Evolutionary conservation across 2,888 invertebrate genomes (phyloP).

Genomic region (Plebejus melissa): DNA sequence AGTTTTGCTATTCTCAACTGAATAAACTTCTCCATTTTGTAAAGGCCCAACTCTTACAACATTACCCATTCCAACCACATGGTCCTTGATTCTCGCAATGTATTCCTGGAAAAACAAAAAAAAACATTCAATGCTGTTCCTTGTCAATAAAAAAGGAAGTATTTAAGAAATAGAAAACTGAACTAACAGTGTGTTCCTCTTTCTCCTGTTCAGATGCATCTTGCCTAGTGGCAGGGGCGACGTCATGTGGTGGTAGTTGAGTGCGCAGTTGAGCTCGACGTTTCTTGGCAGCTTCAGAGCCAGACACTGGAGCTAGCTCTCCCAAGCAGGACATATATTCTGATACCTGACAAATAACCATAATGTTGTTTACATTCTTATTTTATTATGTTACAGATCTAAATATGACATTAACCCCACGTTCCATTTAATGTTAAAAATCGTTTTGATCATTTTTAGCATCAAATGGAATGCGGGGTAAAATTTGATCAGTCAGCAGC

Average conservation of each 20-base stretch:
- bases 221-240: slow-evolving; percentile 75
- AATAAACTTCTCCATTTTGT: slow-evolving; percentile 68
- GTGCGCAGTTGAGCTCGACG: slow-evolving; percentile 90
- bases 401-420: not conserved
- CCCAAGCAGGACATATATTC: slow-evolving; percentile 85
- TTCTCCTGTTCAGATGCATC: slow-evolving; percentile 75
- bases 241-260: slow-evolving; percentile 91
- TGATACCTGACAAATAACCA: slow-evolving; percentile 55
- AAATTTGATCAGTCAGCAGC: not conserved
- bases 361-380: not conserved
- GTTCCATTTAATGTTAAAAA: too few species aligned
- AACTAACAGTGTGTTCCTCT: slow-evolving; percentile 64
- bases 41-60: slow-evolving; percentile 81
- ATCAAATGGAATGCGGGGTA: too few species aligned
- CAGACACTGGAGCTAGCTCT: slow-evolving; percentile 87
- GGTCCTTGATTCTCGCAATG: slow-evolving; percentile 80
- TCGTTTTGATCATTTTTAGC: too few species aligned
- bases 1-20: slow-evolving; percentile 65
- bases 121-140: not conserved
- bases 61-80: slow-evolving; percentile 86
- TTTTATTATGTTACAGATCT: not conserved
- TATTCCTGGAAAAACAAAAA: slow-evolving; percentile 59
- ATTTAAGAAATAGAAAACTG: slow-evolving; percentile 1
- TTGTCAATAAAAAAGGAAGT: not conserved
- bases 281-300: slow-evolving; percentile 87